Evolutionary conservation across 2,113 vertebrate genomes (phyloP).

Genomic region (Datnioides undecimradiatus): DNA sequence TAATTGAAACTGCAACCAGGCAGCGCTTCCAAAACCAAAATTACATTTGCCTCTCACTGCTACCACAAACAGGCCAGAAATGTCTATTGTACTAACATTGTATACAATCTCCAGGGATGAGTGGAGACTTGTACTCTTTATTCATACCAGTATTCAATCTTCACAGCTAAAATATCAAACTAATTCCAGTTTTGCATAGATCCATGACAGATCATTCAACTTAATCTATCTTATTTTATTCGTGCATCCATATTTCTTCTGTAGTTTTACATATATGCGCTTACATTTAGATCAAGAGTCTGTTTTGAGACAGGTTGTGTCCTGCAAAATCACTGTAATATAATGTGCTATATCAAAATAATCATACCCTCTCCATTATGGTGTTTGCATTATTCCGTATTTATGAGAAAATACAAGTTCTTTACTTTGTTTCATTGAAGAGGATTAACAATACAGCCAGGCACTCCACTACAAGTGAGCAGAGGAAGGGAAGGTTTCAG

Average conservation of each 20-base stretch:
- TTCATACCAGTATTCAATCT: background rate
- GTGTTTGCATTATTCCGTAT: background rate
- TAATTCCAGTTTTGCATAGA: background rate
- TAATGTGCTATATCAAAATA: background rate
- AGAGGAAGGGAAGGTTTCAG: background rate
- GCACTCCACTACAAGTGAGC: background rate
- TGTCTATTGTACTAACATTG: background rate
- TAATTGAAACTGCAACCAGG: background rate
- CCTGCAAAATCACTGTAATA: too few species aligned
- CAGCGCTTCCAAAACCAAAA: slow-evolving; percentile 1
- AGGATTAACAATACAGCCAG: background rate
- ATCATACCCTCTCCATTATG: background rate
- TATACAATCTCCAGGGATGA: background rate
- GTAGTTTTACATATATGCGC: background rate
- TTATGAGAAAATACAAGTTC: background rate
- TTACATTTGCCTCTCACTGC: background rate
- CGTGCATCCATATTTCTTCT: background rate
- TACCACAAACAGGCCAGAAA: background rate
- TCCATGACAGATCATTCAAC: background rate
- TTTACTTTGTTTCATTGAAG: background rate
- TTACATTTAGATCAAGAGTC: background rate
- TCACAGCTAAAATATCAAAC: background rate
- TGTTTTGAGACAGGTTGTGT: too few species aligned
- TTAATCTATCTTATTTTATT: background rate
- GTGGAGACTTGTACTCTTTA: background rate